These are phyloP conservation scores for Conomelus anceps DNA, from an alignment of 2,888 invertebrate species.

Conservation along the genomic window DNA sequence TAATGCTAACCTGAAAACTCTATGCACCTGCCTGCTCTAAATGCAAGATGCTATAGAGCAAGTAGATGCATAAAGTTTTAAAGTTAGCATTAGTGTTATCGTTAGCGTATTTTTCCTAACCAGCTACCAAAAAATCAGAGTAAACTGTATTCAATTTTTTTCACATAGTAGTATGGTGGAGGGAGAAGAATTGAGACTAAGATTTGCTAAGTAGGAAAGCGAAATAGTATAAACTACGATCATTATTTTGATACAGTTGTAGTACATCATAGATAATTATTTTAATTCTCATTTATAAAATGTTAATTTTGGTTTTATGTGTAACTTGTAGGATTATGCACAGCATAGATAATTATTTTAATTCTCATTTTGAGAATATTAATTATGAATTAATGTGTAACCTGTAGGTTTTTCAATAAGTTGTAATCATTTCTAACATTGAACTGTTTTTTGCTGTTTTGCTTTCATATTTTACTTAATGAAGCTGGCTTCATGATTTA, in stretches of 20 bases:
- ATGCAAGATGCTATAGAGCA: no score
- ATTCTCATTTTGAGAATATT: background rate
- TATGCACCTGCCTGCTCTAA: no score
- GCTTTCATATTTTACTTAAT: background rate
- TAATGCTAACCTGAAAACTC: no score
- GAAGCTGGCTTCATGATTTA: background rate
- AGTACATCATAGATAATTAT: background rate
- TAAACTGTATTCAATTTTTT: background rate
- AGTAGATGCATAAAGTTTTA: no score
- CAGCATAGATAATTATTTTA: no score
- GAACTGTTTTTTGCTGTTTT: background rate
- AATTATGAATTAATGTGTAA: background rate
- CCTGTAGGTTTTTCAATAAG: background rate
- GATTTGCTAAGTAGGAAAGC: background rate
- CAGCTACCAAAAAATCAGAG: background rate
- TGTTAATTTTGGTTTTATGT: background rate
- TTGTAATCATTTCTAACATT: background rate
- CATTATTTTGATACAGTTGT: background rate
- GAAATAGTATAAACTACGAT: background rate
- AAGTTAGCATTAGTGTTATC: no score
- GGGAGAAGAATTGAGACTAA: background rate
- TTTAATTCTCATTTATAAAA: background rate
- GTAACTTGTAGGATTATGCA: no score
- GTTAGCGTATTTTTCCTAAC: no score
- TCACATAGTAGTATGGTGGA: background rate